Percentiles rank a stretch among this genome's conserved stretches.
Conservation (phyloP, 1,140 invertebrate species). For the Procambarus clarkii region DNA sequence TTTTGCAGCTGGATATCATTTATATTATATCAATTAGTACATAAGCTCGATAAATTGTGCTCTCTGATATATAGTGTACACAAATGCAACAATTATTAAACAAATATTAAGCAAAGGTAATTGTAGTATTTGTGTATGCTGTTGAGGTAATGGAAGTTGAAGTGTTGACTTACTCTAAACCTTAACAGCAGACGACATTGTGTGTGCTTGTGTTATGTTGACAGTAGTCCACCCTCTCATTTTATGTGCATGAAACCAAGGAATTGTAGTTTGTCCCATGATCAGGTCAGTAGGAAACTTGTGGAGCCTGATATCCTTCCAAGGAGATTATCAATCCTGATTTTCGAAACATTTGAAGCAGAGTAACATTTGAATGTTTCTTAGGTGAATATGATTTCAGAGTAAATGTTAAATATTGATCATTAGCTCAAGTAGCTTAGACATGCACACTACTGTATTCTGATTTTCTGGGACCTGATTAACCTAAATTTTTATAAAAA, state of each 20-base stretch:
- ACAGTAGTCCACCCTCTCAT: constrained; percentile 6
- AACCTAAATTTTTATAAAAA: not conserved
- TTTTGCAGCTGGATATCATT: constrained; percentile 48
- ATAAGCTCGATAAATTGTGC: constrained; percentile 6
- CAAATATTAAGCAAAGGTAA: not conserved
- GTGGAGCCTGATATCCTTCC: constrained; percentile 38
- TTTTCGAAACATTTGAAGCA: not conserved
- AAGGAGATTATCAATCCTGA: constrained; percentile 27
- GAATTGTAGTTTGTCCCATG: constrained; percentile 25
- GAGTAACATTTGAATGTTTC: not conserved
- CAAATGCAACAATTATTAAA: constrained; percentile 17
- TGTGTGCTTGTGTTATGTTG: constrained; percentile 12
- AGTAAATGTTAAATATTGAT: constrained; percentile 6
- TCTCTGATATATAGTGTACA: constrained; percentile 21
- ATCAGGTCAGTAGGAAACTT: constrained; percentile 43
- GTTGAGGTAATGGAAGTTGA: constrained; percentile 5
- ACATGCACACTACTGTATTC: not conserved
- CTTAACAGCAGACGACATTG: constrained; percentile 22
- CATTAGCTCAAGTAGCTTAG: not conserved
- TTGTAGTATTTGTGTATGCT: constrained; percentile 22
- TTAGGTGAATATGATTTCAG: not conserved
- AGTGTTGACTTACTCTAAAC: not conserved
- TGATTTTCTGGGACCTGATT: not conserved
- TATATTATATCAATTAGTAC: constrained; percentile 14
- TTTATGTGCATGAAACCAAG: constrained; percentile 35